Evolutionary conservation across 1,140 invertebrate genomes (phyloP).

Genomic region (Asobara japonica): DNA sequence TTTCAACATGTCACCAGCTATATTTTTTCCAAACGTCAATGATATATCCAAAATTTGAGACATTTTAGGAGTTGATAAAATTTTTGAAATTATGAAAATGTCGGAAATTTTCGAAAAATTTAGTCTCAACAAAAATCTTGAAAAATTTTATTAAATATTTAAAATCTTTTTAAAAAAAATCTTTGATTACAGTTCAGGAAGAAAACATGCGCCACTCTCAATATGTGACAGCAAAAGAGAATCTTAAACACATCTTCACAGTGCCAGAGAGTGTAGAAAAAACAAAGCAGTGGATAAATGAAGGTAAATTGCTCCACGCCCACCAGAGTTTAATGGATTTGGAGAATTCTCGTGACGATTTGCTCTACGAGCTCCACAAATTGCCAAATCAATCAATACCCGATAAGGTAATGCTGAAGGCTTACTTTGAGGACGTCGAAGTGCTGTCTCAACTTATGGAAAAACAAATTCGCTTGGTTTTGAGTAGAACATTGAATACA

Average conservation of each 20-base stretch:
- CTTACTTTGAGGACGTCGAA: constrained; percentile 96
- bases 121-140: too few relatives aligned
- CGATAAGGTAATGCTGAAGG: constrained; percentile 91
- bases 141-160: too few relatives aligned
- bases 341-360: constrained; percentile 95
- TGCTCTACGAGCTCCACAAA: constrained; percentile 94
- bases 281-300: constrained; percentile 92
- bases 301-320: constrained; percentile 94
- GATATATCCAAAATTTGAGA: too few relatives aligned
- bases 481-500: constrained; percentile 91
- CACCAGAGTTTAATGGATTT: constrained; percentile 95
- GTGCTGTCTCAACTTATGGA: constrained; percentile 89
- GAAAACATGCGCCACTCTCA: constrained; percentile 95
- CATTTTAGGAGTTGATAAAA: too few relatives aligned
- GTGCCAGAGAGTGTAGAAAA: constrained; percentile 96
- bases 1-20: too few relatives aligned
- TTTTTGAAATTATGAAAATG: too few relatives aligned
- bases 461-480: constrained; percentile 89
- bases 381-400: constrained; percentile 89
- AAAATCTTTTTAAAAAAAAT: too few relatives aligned
- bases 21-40: too few relatives aligned
- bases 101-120: too few relatives aligned
- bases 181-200: constrained; percentile 87
- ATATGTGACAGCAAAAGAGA: constrained; percentile 97
- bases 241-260: constrained; percentile 97